These are phyloP conservation scores for Potamarius usumacintae DNA, from an alignment of 2,113 vertebrate species.

Conservation along the genomic window DNA sequence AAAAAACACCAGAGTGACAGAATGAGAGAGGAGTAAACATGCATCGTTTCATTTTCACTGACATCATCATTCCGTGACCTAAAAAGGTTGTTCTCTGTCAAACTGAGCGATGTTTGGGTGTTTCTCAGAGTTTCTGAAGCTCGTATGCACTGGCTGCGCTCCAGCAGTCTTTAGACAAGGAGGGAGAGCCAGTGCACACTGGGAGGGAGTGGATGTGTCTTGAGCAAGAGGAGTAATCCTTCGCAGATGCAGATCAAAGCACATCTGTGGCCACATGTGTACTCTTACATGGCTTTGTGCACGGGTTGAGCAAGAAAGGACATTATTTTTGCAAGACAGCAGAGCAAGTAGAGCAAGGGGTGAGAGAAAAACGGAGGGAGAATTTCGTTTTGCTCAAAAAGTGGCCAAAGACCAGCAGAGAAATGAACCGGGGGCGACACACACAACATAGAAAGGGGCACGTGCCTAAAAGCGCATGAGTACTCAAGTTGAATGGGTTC, in stretches of 20 bases:
- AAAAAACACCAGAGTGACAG: background rate
- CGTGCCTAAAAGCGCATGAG: background rate
- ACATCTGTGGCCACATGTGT: slow-evolving; percentile 52
- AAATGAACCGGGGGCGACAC: background rate
- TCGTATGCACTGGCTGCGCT: background rate
- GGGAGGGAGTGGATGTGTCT: background rate
- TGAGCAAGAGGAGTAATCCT: slow-evolving; percentile 8
- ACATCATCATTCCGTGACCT: background rate
- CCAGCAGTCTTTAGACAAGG: slow-evolving; percentile 22
- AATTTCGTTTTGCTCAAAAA: slow-evolving; percentile 7
- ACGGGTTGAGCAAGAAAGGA: slow-evolving; percentile 43
- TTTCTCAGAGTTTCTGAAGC: background rate
- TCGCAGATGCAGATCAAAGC: slow-evolving; percentile 43
- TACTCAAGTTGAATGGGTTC: background rate
- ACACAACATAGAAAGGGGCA: background rate
- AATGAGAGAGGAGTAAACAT: background rate
- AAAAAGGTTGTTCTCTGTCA: background rate
- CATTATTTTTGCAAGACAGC: slow-evolving; percentile 26
- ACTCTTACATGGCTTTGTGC: slow-evolving; percentile 10
- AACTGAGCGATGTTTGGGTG: background rate
- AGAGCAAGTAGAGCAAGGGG: background rate
- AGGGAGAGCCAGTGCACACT: background rate
- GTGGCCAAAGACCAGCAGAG: background rate
- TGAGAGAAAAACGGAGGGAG: background rate
- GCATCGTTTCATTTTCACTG: background rate